Evolutionary conservation across 2,797 vertebrate genomes (phyloP).

Genomic region (Neomorphus geoffroyi): DNA sequence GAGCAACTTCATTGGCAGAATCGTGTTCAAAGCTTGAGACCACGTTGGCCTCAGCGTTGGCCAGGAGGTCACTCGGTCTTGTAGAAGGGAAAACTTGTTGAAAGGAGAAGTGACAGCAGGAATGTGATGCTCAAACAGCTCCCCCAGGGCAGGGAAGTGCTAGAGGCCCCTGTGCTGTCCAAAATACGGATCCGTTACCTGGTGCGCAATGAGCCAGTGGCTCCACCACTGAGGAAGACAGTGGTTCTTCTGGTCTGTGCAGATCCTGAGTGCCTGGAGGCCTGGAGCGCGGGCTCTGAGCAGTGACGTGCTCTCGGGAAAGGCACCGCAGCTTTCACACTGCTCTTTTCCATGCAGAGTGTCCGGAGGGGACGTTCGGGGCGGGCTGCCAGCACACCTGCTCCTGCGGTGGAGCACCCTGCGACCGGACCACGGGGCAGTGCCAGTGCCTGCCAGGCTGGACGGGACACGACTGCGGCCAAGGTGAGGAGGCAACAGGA

Average conservation of each 20-base stretch:
- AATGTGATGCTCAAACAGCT: not conserved
- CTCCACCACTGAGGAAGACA: no score
- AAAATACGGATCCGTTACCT: no score
- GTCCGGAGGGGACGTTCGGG: slow-evolving; percentile 84
- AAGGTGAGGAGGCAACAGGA: slow-evolving; percentile 79
- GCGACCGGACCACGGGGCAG: slow-evolving; percentile 80
- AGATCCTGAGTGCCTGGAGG: no score
- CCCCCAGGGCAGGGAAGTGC: not conserved
- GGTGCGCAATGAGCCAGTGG: no score
- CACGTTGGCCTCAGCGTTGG: not conserved
- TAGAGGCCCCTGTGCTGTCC: no score
- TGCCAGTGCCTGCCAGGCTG: slow-evolving; percentile 85
- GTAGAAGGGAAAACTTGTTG: accelerated
- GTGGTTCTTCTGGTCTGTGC: no score
- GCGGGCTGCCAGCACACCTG: slow-evolving; percentile 81
- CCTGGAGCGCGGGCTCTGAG: accelerated
- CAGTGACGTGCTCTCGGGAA: not conserved
- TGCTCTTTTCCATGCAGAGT: slow-evolving; percentile 73
- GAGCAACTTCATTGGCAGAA: not conserved
- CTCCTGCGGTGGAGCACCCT: slow-evolving; percentile 83
- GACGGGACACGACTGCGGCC: slow-evolving; percentile 81
- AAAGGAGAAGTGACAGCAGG: not conserved
- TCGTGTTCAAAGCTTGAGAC: accelerated
- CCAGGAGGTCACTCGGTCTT: accelerated
- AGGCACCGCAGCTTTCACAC: accelerated